phyloP scores from a whole-genome alignment of 2,888 invertebrate species.

The Metalampra italica region DNA sequence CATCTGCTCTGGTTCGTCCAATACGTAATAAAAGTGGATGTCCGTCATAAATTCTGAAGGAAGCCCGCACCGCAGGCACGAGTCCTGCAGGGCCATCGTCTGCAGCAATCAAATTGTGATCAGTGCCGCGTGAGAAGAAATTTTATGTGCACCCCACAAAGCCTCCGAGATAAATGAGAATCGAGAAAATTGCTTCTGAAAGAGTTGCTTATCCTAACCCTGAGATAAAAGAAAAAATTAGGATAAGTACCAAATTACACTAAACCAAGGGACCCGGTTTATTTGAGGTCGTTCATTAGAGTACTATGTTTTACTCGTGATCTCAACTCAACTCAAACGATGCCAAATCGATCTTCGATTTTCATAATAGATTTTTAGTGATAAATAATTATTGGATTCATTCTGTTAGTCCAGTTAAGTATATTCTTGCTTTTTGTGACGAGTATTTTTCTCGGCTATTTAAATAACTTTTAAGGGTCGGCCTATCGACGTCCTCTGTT shows the following conservation, averaged over 20 bases:
- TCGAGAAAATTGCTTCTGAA: constrained; percentile 14
- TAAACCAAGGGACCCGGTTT: too few relatives aligned
- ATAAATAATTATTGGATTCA: too few relatives aligned
- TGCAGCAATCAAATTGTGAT: constrained; percentile 69
- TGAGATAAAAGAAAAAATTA: constrained; percentile 1
- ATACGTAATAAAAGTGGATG: constrained; percentile 68
- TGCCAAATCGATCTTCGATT: too few relatives aligned
- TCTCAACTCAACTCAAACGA: too few relatives aligned
- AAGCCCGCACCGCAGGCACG: constrained; percentile 42
- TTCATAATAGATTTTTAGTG: too few relatives aligned
- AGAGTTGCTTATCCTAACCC: constrained; percentile 12
- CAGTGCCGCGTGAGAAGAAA: constrained; percentile 59
- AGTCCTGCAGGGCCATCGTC: constrained; percentile 32
- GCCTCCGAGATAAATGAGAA: constrained; percentile 48
- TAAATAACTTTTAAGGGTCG: too few relatives aligned
- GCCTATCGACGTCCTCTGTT: too few relatives aligned
- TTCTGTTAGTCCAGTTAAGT: too few relatives aligned
- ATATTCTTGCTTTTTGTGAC: too few relatives aligned
- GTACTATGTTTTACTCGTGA: too few relatives aligned
- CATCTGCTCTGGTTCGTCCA: constrained; percentile 64
- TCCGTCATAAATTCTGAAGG: constrained; percentile 56
- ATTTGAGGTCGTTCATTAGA: too few relatives aligned
- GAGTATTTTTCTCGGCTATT: too few relatives aligned
- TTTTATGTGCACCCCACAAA: constrained; percentile 60
- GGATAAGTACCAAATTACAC: background rate